Conservation (phyloP, 2,888 invertebrate species). For the Galerucella pusilla region DNA sequence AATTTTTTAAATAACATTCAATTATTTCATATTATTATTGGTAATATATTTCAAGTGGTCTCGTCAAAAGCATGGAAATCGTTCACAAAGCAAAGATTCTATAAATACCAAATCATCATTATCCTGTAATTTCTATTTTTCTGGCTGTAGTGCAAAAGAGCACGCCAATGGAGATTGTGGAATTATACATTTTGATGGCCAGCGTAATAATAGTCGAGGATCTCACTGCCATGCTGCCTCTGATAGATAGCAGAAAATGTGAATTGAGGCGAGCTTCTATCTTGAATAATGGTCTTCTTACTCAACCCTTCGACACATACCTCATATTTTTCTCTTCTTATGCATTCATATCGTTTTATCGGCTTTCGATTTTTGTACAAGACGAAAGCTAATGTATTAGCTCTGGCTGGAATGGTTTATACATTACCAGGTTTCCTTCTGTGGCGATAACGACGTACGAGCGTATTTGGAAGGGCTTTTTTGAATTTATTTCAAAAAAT, state of each 20-base stretch:
- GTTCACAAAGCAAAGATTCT: no score
- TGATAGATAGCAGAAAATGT: slow-evolving; percentile 58
- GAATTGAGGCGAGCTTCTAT: slow-evolving; percentile 56
- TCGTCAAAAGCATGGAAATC: no score
- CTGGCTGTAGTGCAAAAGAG: background rate
- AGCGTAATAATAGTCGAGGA: background rate
- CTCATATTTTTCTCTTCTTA: slow-evolving; percentile 38
- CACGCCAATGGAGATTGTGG: slow-evolving; percentile 5
- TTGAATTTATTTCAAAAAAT: background rate
- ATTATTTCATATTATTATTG: no score
- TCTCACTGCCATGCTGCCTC: slow-evolving; percentile 48
- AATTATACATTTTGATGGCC: slow-evolving; percentile 18
- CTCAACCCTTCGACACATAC: slow-evolving; percentile 52
- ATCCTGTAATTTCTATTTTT: no score
- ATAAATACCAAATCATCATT: no score
- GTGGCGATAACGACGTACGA: background rate
- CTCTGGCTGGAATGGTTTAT: background rate
- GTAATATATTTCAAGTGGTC: no score
- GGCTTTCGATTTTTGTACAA: slow-evolving; percentile 25
- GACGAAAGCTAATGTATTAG: slow-evolving; percentile 1
- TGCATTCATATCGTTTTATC: slow-evolving; percentile 37
- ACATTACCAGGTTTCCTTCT: background rate
- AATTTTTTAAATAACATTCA: no score
- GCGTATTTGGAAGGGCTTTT: background rate
- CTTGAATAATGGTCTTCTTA: slow-evolving; percentile 59